Evolutionary conservation across 2,113 vertebrate species (phyloP), one percentile per base, ranked within the genome.

Genomic region (Scatophagus argus): DNA sequence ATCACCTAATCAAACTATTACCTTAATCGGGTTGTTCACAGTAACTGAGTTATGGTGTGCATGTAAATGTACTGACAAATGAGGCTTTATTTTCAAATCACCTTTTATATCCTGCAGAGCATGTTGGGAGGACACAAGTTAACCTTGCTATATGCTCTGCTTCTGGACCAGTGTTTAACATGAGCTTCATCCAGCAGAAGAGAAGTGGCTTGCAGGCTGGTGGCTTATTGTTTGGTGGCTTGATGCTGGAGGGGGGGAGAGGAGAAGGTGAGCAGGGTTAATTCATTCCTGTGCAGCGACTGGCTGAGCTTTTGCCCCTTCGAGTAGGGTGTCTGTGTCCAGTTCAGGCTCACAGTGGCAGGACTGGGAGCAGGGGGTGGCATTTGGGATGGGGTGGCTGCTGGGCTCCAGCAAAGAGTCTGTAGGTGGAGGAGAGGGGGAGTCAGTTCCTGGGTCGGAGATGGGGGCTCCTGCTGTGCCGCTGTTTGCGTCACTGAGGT

Each of bases 401-500:
- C 32, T 41, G 49, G 79, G 67, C 39, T 89, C 89, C 51, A 51
- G 69, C 25, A 68, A 41, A 68, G 72, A 85, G 85, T 93, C 91
- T 27, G 86, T 86, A 11, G 81, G 89, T 2, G 88, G 86, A 0
- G 88, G 90, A 17, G 94, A 92, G 17, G 91, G 89, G 17, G 89
- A 93, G 68, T 94, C 93, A 0, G 88, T 66, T 56, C 70, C 83
- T 2, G 78, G 88, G 77, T 93, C 90, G 1, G 88, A 34, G 59
- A 54, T 5, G 6, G 88, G 32, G 58, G 72, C 56, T 44, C 38
- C 81, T 1, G 79, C 23, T 7, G 63, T 29, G 59, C 39, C 27
- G 9, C 75, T 66, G 3, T 78, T 55, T 0, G 82, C 82, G 17
- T 85, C 93, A 4, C 94, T 95, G 70, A 97, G 93, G 89, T 92